Conservation (phyloP, 2,888 invertebrate genomes). For the Melieria crassipennis region DNA sequence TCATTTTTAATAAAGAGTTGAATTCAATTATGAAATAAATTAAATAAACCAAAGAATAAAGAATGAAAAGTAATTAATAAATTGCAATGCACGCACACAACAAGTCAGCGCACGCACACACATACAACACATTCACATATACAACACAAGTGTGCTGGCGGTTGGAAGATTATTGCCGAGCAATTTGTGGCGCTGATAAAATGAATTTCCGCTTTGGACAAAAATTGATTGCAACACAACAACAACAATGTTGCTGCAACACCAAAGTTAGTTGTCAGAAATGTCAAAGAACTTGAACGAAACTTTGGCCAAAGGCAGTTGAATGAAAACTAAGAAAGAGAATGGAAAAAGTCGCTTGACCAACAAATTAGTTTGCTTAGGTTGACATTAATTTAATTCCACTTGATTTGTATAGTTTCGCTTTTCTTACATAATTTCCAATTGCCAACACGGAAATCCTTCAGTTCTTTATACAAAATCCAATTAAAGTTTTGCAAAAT, state of each 20-base stretch:
- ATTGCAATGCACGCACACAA: not conserved
- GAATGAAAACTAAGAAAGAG: too few species aligned
- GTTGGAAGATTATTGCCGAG: not conserved
- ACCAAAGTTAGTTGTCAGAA: slow-evolving; percentile 5
- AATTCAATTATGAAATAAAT: too few species aligned
- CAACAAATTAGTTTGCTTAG: too few species aligned
- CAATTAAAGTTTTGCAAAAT: too few species aligned
- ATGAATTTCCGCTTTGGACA: not conserved
- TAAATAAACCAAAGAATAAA: not conserved
- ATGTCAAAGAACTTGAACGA: slow-evolving; percentile 12
- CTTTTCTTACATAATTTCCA: too few species aligned
- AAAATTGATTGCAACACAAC: slow-evolving; percentile 15
- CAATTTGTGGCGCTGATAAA: not conserved
- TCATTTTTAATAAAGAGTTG: too few species aligned
- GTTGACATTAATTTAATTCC: too few species aligned
- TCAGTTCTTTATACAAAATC: too few species aligned
- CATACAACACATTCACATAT: not conserved
- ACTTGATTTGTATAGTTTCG: too few species aligned
- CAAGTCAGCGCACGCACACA: not conserved
- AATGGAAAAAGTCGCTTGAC: too few species aligned
- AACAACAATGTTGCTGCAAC: not conserved
- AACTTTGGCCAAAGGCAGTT: not conserved
- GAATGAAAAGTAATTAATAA: not conserved
- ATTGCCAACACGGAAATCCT: too few species aligned
- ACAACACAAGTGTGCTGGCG: not conserved